These are phyloP conservation scores for Blastobasis lacticolella DNA, from an alignment of 2,888 invertebrate genomes.

Conservation along the genomic window DNA sequence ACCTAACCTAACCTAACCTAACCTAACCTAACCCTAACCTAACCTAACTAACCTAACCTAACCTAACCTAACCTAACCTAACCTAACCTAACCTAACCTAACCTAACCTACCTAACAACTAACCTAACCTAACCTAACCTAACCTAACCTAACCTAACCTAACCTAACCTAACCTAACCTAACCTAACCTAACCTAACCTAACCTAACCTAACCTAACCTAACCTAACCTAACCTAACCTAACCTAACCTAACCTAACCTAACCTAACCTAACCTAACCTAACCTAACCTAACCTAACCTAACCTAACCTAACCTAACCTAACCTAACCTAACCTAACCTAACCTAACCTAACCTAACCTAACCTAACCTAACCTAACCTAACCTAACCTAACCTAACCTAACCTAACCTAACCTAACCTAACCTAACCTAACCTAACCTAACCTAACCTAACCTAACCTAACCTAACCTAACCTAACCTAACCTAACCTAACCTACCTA, in stretches of 20 bases:
- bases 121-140: slow-evolving; percentile 8
- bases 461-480: slow-evolving; percentile 20
- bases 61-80: slow-evolving; percentile 7
- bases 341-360: slow-evolving; percentile 5
- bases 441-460: no score
- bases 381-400: slow-evolving; percentile 11
- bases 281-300: slow-evolving; percentile 5
- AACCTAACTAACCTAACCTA: slow-evolving; percentile 8
- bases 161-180: slow-evolving; percentile 7
- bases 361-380: slow-evolving; percentile 9
- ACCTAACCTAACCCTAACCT: slow-evolving; percentile 8
- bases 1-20: slow-evolving; percentile 6
- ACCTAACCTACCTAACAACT: slow-evolving; percentile 9
- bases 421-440: slow-evolving; percentile 23
- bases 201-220: slow-evolving; percentile 4
- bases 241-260: slow-evolving; percentile 5
- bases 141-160: slow-evolving; percentile 10
- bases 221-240: slow-evolving; percentile 5
- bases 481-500: slow-evolving; percentile 18
- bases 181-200: slow-evolving; percentile 4
- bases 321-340: no score
- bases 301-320: slow-evolving; percentile 7
- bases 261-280: no score
- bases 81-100: slow-evolving; percentile 9
- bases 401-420: slow-evolving; percentile 21